phyloP scores from a whole-genome alignment of 2,113 vertebrate genomes.

The Erpornis zantholeuca region DNA sequence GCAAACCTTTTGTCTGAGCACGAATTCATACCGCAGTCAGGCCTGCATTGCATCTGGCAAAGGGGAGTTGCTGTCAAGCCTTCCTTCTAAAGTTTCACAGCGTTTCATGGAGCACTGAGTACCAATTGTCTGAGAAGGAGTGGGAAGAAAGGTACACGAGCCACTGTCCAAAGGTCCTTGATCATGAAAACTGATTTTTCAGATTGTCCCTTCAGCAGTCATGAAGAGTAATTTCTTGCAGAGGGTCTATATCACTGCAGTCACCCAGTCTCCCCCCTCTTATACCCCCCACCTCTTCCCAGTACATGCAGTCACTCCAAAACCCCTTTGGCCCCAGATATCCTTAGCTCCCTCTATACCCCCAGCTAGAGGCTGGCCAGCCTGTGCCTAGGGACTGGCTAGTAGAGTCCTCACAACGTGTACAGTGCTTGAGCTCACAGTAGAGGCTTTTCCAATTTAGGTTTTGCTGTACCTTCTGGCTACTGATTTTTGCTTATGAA shows the following conservation, averaged over 20 bases:
- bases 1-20: background rate
- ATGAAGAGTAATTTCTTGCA: background rate
- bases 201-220: background rate
- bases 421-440: background rate
- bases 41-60: background rate
- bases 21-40: background rate
- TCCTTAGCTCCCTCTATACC: background rate
- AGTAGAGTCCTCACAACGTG: accelerated
- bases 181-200: background rate
- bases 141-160: background rate
- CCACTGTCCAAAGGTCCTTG: background rate
- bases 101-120: background rate
- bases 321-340: background rate
- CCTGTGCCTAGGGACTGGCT: background rate
- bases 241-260: background rate
- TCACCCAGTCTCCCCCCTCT: background rate
- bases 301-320: background rate
- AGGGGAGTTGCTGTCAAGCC: background rate
- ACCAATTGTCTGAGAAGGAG: background rate
- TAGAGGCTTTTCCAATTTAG: background rate
- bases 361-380: background rate
- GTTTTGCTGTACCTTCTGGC: background rate
- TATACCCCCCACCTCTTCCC: background rate
- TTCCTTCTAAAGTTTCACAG: background rate
- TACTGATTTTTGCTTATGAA: background rate